These are phyloP conservation scores for Diachasma alloeum DNA, from an alignment of 1,140 invertebrate species.

Conservation along the genomic window DNA sequence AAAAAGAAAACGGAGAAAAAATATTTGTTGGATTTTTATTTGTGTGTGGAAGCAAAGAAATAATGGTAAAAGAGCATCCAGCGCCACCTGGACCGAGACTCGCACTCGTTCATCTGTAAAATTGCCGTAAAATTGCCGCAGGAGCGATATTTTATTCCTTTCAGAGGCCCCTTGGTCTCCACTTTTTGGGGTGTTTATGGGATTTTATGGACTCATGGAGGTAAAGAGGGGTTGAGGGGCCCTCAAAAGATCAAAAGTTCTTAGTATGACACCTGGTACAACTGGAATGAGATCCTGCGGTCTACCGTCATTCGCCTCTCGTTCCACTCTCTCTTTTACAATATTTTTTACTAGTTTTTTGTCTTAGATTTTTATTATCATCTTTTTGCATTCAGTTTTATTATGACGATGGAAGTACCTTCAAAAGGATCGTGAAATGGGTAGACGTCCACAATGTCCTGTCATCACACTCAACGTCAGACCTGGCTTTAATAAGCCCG, in stretches of 20 bases:
- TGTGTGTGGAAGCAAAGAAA: background rate
- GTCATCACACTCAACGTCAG: background rate
- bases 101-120: constrained; percentile 53
- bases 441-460: background rate
- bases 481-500: background rate
- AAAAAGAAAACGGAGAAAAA: background rate
- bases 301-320: background rate
- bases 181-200: constrained; percentile 47
- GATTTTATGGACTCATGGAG: constrained; percentile 49
- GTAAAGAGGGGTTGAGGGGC: background rate
- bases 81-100: constrained; percentile 22
- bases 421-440: background rate
- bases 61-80: constrained; percentile 31
- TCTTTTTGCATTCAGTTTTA: background rate
- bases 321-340: background rate
- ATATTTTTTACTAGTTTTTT: background rate
- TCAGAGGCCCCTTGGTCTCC: constrained; percentile 33
- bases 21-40: background rate
- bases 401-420: background rate
- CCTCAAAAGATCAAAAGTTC: background rate
- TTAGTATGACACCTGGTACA: constrained; percentile 15
- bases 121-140: constrained; percentile 64
- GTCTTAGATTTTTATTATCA: background rate
- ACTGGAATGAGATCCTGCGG: background rate
- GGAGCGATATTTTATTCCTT: constrained; percentile 63